Evolutionary conservation across 2,888 invertebrate genomes (phyloP), one percentile per base, ranked within the genome.

Genomic region (Piscicola geometra): DNA sequence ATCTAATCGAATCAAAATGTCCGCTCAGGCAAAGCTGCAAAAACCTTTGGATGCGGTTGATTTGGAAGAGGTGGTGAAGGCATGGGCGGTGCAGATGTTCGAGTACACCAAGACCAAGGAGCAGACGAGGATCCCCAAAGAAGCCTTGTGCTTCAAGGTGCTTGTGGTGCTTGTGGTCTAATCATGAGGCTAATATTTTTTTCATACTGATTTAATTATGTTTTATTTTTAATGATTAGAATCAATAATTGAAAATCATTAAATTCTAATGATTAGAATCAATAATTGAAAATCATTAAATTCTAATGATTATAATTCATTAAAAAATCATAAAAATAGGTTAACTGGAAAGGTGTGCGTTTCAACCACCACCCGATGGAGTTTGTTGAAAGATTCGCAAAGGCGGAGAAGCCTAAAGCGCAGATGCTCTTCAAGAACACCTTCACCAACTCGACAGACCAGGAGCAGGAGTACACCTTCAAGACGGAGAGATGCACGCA

Each of bases 21-120:
- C 60, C n/a, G 60, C 25, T 56, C 60, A 56, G 25, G 60, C 12
- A 15, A 56, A 56, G 25, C n/a, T 56, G 60, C 60, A 56, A 21
- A 78, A 78, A 78, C 79, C 82, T 73, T 78, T 82, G 1, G 82
- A 83, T 68, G 79, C 83, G 5, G 77, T 81, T 1, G 84, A 85
- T 76, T 77, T 85, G 3, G 84, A 85, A 69, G 82, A 83, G 25
- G 81, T 84, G n/a, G 82, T 86, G 0, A 81, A 82, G 68, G 79
- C 79, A 2, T 86, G 86, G 86, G 86, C 86, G 0, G 82, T 82
- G 83, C 81, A 82, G 41, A 82, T 82, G 75, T 86, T 84, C 79
- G 80, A 83, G 76, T 81, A 81, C 64, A 84, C 85, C 3, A 83
- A 84, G 64, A 80, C 81, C 28, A 84, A 81, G 71, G 80, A 82